Evolutionary conservation across 2,113 vertebrate genomes (phyloP).

Genomic region (Theristicus caerulescens): DNA sequence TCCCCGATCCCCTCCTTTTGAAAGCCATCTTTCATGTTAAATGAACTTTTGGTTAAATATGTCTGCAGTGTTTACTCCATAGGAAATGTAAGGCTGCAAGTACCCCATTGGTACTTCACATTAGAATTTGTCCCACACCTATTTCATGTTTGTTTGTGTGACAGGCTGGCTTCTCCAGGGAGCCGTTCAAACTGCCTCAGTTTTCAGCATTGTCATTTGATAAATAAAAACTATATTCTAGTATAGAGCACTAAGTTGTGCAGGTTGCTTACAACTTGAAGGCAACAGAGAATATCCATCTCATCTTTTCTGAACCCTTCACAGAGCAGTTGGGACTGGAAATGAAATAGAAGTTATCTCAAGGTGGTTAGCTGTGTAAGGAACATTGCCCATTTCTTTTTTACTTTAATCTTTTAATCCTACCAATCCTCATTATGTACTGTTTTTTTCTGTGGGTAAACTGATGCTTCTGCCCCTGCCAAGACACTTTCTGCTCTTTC

Average conservation of each 20-base stretch:
- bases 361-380: not conserved
- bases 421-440: conserved; percentile 5
- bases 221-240: not conserved
- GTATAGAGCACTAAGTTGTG: not conserved
- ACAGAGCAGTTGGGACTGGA: not conserved
- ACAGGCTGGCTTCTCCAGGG: not conserved
- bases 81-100: not conserved
- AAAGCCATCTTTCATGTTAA: not conserved
- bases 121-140: not conserved
- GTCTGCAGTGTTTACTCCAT: not conserved
- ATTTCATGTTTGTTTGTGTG: not conserved
- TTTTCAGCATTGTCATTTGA: not conserved
- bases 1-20: not conserved
- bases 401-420: conserved; percentile 30
- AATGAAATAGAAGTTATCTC: not conserved
- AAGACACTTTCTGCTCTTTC: not conserved
- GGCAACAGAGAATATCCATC: not conserved
- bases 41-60: not conserved
- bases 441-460: not conserved
- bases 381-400: not conserved
- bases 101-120: accelerated
- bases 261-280: not conserved
- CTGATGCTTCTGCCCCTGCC: not conserved
- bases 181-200: not conserved
- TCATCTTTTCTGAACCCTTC: not conserved